Evolutionary conservation across 2,113 vertebrate genomes (phyloP).

Genomic region (Ictalurus furcatus): DNA sequence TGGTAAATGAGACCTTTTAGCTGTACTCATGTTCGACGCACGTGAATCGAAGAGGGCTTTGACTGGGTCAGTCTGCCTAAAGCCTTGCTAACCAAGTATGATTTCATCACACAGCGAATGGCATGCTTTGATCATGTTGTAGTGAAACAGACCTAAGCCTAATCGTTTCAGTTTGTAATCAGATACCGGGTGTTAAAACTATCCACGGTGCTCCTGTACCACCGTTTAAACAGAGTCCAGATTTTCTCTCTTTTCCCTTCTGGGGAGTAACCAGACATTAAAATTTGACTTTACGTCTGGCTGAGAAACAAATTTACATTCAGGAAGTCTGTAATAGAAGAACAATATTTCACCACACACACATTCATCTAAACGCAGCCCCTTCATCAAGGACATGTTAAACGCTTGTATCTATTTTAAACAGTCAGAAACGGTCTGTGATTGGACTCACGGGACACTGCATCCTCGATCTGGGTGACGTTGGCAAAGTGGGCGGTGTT

Average conservation of each 20-base stretch:
- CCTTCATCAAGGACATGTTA: not conserved
- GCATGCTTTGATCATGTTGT: not conserved
- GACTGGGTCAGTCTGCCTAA: too few relatives aligned
- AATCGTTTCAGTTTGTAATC: not conserved
- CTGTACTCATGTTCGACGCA: too few relatives aligned
- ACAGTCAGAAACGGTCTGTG: not conserved
- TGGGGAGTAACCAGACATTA: not conserved
- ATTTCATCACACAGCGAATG: not conserved
- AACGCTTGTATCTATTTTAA: not conserved
- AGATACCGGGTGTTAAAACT: not conserved
- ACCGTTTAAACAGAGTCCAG: not conserved
- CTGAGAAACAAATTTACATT: not conserved
- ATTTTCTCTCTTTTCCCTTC: not conserved
- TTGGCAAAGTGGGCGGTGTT: slow-evolving; percentile 98
- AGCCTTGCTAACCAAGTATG: too few relatives aligned
- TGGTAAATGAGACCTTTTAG: too few relatives aligned
- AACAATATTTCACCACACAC: not conserved
- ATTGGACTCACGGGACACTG: slow-evolving; percentile 86
- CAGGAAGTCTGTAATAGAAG: not conserved
- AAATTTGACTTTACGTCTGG: not conserved
- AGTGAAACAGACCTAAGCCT: not conserved
- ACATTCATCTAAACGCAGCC: not conserved
- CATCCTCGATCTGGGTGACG: slow-evolving; percentile 97
- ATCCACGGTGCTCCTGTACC: not conserved
- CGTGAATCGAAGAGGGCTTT: too few relatives aligned